A percentile compares a stretch with the other conserved stretches of the same genome.
Conservation (phyloP, 2,113 vertebrate genomes). For the Sylvicapra grimmia region DNA sequence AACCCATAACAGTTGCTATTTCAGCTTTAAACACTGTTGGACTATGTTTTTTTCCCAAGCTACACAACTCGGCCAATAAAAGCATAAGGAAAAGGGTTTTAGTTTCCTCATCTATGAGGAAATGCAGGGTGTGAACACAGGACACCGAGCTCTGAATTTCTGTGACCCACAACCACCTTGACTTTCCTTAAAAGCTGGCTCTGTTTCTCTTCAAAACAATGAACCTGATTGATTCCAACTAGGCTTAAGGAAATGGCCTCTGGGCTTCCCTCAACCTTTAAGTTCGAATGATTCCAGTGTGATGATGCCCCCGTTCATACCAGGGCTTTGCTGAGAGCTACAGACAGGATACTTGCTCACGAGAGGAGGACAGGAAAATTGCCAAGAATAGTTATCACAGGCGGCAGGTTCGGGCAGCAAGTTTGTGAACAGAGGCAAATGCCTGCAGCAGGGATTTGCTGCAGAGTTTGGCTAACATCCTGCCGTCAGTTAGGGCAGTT, state of each 20-base stretch:
- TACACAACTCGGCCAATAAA: neutral
- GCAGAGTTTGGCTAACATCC: neutral
- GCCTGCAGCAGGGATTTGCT: neutral
- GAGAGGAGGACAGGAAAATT: neutral
- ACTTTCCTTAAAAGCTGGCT: neutral
- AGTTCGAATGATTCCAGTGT: neutral
- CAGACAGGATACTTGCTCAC: fast-evolving
- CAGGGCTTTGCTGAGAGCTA: neutral
- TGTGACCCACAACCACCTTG: no score
- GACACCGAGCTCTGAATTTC: neutral
- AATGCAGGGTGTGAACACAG: fast-evolving
- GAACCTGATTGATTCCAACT: neutral
- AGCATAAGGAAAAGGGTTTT: neutral
- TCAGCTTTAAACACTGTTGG: neutral
- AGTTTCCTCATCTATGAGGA: neutral
- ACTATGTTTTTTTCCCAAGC: neutral
- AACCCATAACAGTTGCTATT: neutral
- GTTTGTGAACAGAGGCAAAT: neutral
- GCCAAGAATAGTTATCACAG: no score
- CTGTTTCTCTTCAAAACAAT: neutral
- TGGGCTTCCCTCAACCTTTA: neutral
- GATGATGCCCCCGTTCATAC: fast-evolving
- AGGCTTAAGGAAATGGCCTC: neutral
- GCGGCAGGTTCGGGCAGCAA: neutral
- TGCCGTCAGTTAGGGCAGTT: neutral